phyloP scores from a whole-genome alignment of 2,113 vertebrate genomes.

The Emberiza fucata region DNA sequence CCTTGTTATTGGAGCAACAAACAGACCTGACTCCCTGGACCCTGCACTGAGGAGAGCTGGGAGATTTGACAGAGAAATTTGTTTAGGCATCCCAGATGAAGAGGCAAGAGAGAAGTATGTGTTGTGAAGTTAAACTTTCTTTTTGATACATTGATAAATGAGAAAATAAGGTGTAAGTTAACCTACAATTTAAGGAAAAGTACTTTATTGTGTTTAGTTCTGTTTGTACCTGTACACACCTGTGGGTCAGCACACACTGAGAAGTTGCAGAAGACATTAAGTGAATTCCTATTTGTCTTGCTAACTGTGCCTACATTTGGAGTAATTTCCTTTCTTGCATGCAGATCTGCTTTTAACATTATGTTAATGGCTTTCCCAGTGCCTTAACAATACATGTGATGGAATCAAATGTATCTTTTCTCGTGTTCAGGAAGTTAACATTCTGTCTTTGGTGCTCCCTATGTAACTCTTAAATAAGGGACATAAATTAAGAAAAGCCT shows the following conservation, averaged over 20 bases:
- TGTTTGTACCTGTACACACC: not conserved
- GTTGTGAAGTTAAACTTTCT: not conserved
- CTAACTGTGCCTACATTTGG: not conserved
- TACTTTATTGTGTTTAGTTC: not conserved
- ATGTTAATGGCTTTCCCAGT: not conserved
- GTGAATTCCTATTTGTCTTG: not conserved
- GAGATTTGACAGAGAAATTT: constrained; percentile 94
- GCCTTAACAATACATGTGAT: not conserved
- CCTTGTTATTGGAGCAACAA: constrained; percentile 93
- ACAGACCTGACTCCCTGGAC: constrained; percentile 92
- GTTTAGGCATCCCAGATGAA: constrained; percentile 94
- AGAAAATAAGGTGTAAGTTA: not conserved
- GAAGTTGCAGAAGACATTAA: not conserved
- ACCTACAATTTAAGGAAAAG: not conserved
- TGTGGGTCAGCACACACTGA: not conserved
- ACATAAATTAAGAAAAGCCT: not conserved
- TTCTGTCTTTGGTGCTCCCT: not conserved
- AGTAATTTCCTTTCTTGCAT: not conserved
- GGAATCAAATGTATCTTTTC: not conserved
- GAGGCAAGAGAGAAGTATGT: constrained; percentile 83
- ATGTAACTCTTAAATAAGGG: not conserved
- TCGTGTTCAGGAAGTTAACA: not conserved
- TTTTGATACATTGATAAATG: not conserved
- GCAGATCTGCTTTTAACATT: not conserved
- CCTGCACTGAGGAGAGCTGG: constrained; percentile 92